Evolutionary conservation across 2,113 vertebrate species (phyloP).

Genomic region (Megalops atlanticus): DNA sequence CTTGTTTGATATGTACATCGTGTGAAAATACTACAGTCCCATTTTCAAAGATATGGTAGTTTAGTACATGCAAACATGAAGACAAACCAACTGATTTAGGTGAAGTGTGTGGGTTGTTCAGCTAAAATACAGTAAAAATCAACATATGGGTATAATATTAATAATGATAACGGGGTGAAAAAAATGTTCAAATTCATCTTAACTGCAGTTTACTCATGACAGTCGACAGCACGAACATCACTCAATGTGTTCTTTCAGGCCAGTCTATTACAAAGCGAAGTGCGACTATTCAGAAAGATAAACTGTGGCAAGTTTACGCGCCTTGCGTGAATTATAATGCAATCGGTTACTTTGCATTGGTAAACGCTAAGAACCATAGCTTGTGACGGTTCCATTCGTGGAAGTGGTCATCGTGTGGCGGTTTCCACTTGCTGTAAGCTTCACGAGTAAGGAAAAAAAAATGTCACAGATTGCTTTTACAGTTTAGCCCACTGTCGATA

Average conservation of each 20-base stretch:
- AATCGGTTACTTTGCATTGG: constrained; percentile 10
- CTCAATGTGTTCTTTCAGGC: background rate
- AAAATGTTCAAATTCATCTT: background rate
- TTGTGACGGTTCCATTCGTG: constrained; percentile 46
- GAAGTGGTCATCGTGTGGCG: constrained; percentile 33
- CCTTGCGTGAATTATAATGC: constrained; percentile 47
- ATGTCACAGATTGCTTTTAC: constrained; percentile 13
- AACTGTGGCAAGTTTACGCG: constrained; percentile 50
- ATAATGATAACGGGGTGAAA: too few relatives aligned
- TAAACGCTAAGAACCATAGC: constrained; percentile 36
- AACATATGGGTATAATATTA: too few relatives aligned
- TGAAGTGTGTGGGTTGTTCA: too few relatives aligned
- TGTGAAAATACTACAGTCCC: background rate
- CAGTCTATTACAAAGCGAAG: constrained; percentile 35
- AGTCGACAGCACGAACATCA: constrained; percentile 2
- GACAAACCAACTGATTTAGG: too few relatives aligned
- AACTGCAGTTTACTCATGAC: background rate
- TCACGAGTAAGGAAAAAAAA: background rate
- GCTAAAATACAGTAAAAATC: too few relatives aligned
- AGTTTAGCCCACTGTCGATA: constrained; percentile 13
- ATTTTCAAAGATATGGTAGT: too few relatives aligned
- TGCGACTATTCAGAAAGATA: constrained; percentile 42
- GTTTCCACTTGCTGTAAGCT: background rate
- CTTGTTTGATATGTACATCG: background rate
- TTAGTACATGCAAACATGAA: too few relatives aligned